Conservation (phyloP, 30 jellyfish, hydroid and myxozoan genomes). For the Nemopilema nomurai region DNA sequence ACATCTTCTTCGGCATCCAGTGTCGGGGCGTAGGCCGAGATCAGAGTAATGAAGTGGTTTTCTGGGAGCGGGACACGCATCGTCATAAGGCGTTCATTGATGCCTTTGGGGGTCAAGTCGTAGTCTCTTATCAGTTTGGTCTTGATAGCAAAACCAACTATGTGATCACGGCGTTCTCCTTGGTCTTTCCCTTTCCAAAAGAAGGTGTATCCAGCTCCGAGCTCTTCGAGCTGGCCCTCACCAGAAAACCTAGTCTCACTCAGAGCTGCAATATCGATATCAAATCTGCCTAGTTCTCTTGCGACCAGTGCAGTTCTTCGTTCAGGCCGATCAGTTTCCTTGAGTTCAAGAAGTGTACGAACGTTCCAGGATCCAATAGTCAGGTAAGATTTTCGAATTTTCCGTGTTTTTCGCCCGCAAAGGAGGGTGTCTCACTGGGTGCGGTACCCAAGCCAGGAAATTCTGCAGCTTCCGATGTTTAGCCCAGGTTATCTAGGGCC, state of each 20-base stretch:
- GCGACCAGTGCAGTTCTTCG: conserved; percentile 43
- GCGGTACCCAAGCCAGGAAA: too few relatives aligned
- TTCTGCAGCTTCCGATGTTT: too few relatives aligned
- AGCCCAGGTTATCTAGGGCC: too few relatives aligned
- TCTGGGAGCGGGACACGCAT: conserved; percentile 14
- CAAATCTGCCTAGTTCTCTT: conserved; percentile 12
- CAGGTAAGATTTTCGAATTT: too few relatives aligned
- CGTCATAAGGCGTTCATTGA: conserved; percentile 13
- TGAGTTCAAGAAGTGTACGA: conserved; percentile 27
- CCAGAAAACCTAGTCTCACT: conserved; percentile 18
- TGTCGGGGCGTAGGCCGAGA: conserved; percentile 37
- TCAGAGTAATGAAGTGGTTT: conserved; percentile 3
- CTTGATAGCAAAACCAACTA: conserved; percentile 29
- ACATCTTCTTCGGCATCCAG: too few relatives aligned
- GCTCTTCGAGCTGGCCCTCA: conserved; percentile 17
- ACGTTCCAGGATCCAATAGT: conserved; percentile 40
- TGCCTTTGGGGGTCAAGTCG: neutral
- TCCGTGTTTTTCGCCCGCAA: conserved; percentile 1
- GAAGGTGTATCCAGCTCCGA: conserved; percentile 23
- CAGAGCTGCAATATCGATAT: conserved; percentile 39
- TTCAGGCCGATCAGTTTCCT: conserved; percentile 23
- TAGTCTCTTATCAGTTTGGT: neutral
- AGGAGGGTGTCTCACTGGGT: too few relatives aligned
- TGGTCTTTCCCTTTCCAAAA: conserved; percentile 27
- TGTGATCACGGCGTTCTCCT: neutral